Conservation (phyloP, 2,888 invertebrate genomes). For the Pherbina coryleti region DNA sequence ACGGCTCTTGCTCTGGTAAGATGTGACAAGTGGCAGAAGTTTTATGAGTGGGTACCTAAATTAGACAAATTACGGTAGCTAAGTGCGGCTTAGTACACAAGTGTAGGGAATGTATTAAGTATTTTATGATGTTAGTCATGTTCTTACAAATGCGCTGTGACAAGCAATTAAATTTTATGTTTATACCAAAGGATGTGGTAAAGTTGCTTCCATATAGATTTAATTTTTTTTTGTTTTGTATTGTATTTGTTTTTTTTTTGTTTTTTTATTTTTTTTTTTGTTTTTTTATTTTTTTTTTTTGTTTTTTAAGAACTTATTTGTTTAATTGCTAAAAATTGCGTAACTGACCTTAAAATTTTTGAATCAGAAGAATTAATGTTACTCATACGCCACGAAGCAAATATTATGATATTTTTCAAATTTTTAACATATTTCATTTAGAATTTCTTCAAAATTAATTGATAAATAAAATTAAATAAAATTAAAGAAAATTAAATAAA, state of each 20-base stretch:
- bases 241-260: no score
- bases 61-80: conserved; percentile 59
- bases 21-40: conserved; percentile 12
- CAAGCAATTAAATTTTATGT: background rate
- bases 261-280: no score
- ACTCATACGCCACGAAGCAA: background rate
- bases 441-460: no score
- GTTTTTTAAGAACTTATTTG: no score
- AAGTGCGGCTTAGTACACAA: conserved; percentile 47
- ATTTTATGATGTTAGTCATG: background rate
- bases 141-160: background rate
- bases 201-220: background rate
- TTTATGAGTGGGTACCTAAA: conserved; percentile 47
- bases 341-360: no score
- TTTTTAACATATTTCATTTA: no score
- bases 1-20: background rate
- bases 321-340: no score
- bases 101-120: no score
- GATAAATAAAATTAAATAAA: no score
- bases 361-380: background rate
- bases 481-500: no score
- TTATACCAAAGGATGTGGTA: background rate
- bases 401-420: no score
- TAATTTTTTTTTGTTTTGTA: background rate
- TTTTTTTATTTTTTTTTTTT: no score